Evolutionary conservation across 2,797 vertebrate species (phyloP), one percentile per base, ranked within the genome.

Genomic region (Parotocinclus haroldoi): DNA sequence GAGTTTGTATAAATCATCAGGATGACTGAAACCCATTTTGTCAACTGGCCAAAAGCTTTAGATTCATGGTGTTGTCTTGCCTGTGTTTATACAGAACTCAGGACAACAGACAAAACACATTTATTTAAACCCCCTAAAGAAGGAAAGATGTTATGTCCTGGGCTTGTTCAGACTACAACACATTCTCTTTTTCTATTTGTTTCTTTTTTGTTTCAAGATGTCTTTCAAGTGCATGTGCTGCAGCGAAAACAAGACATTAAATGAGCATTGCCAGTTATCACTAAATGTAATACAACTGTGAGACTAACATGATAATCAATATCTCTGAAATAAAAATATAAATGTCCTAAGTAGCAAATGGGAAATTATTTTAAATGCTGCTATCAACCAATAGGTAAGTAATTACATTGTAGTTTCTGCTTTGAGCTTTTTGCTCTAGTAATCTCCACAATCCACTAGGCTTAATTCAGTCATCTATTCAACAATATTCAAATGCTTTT

Each of bases 381-480:
- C 11, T 9, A 44, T 12, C 40, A 12, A 44, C 2, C 40, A 9
- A 44, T 12, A 44, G 75, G 66, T 86, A 87, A 85, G 83, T 82
- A 84, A 89, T 89, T 85, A 87, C 83, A 81, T 79, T 86, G 83
- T 88, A 77, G 82, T 87, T 88, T 88, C 81, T 76, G 74, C 76
- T 69, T 72, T 80, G 85, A 87, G 84, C 80, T 80, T 78, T 83
- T 66, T 49, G 40, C 55, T 13, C 78, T 74, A 54, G 71, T 90
- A 88, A 89, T 90, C 88, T 87, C 79, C 78, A 77, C 85, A 88
- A 90, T 89, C 85, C 84, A 88, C 76, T 85, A 82, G 58, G 80
- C 85, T 87, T 88, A 85, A 91, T 88, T 87, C 90, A 89, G 86
- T 89, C 86, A 87, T 88, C 86, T 89, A 87, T 90, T 89, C 83